Base-by-base conservation (phyloP, 2,888 invertebrate genomes). In the Acleris holmiana region DNA sequence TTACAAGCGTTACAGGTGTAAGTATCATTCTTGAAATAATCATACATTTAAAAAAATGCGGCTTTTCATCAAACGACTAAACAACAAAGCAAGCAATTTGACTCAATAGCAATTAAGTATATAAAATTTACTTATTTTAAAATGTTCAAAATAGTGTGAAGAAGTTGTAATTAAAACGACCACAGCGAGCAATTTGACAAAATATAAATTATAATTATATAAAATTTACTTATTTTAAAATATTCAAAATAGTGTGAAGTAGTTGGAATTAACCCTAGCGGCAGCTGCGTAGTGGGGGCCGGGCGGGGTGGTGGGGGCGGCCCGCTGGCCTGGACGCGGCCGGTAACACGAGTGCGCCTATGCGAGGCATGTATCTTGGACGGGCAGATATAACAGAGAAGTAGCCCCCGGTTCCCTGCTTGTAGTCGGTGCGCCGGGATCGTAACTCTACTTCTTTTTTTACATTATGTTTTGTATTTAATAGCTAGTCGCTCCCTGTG, bases 311-410 rank as follows among this genome's bases (percentile, higher is more conserved):
- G 57, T 64, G 69, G 17, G 61, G 54, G 67, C 54, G 66, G 53
- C 82, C 76, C 44, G 44, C n/a, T 44, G 83, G 84, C 85, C 86
- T 84, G 86, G 83, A 86, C 88, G 88, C 89, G 89, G 90, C 88
- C 91, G 91, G 91, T 91, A 91, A 91, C 90, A 90, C 91, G 91
- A 91, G 90, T 89, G 91, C 88, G 89, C 91, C 91, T 91, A 91
- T 91, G 91, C 91, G 91, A 91, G 88, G 89, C 91, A 92, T 91
- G 91, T 92, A 92, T 92, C 91, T 92, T 92, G 91, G 91, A 90
- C 91, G 88, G 88, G 88, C 91, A 91, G 91, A 92, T 92, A 92
- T 91, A 91, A 91, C 90, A 89, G 89, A 89, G 89, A 89, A 91
- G 91, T 91, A 91, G 91, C 91, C 91, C 88, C 91, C 88, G 85